Evolutionary conservation across 2,888 invertebrate species (phyloP), one percentile per base, ranked within the genome.

Genomic region (Poecilobothrus nobilitatus): DNA sequence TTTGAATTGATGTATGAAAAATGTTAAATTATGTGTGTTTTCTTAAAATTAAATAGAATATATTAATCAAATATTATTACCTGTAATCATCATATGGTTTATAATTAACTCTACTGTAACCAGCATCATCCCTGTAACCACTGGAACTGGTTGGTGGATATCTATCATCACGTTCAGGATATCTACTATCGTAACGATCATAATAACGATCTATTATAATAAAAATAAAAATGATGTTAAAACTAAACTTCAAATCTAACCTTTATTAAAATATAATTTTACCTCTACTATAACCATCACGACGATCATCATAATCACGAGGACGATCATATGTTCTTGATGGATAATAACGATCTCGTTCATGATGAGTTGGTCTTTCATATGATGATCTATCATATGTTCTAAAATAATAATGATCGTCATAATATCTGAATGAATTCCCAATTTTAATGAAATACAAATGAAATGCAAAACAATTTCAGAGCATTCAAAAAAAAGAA

Each of bases 241-340:
- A 37, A 37, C 4, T 10, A 37, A 37, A 2, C 27, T 27, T 41
- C 41, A 12, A 15, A 41, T 12, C 1, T 41, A 41, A 41, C 15
- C 15, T 41, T 41, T 41, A 12, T 12, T 41, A 5, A 12, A 8
- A 41, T 41, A 12, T 41, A 12, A 41, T 41, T 8, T 41, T 69
- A 7, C 73, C 72, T 5, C 73, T 69, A 0, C 74, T 44, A n/a
- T 63, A 41, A 65, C 44, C 67, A 10, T 69, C 70, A 8, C 74
- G 65, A 1, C 75, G 77, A 1, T 76, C 76, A n/a, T 76, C 77
- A 21, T 73, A 73, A n/a, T 76, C 76, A 6, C 62, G 69, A 12
- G 76, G 72, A 0, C 77, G 78, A 72, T 78, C 78, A 21, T 76
- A 76, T 4, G 72, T 74, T 61, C 78, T 75, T 1, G 76, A 72